Evolutionary conservation across 1,140 invertebrate species (phyloP).

Genomic region (Maconellicoccus hirsutus): DNA sequence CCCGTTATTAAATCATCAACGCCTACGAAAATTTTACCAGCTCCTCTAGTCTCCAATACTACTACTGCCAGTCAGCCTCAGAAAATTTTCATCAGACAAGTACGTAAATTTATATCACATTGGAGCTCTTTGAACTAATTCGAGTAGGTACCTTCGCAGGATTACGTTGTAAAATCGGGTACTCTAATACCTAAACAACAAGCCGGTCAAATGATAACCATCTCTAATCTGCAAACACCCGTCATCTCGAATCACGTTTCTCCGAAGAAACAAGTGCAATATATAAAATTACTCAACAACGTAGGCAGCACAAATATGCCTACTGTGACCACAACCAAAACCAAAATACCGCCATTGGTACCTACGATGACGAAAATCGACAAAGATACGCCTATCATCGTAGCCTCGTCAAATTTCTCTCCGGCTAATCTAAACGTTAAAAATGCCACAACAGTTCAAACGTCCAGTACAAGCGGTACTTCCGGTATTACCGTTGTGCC

Average conservation of each 20-base stretch:
- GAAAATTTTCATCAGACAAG: conserved; percentile 47
- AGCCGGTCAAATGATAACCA: neutral
- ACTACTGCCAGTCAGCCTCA: conserved; percentile 41
- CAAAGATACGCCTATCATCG: conserved; percentile 13
- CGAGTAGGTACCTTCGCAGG: neutral
- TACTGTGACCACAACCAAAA: neutral
- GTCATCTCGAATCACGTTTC: conserved; percentile 10
- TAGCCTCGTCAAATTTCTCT: neutral
- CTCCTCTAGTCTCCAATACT: conserved; percentile 39
- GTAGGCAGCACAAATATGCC: conserved; percentile 6
- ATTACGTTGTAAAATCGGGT: neutral
- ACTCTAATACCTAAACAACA: neutral
- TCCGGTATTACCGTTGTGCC: neutral
- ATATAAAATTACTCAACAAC: conserved; percentile 10
- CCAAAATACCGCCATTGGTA: neutral
- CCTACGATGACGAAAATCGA: conserved; percentile 7
- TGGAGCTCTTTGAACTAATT: neutral
- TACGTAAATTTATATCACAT: too few species aligned
- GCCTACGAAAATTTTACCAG: conserved; percentile 56
- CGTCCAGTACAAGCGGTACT: neutral
- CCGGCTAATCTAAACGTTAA: neutral
- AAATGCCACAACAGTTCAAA: neutral
- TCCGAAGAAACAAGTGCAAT: conserved; percentile 13
- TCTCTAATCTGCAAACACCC: neutral
- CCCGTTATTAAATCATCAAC: conserved; percentile 31